These are phyloP conservation scores for Lampris megalopsis DNA, from an alignment of 2,113 vertebrate genomes.

Conservation along the genomic window DNA sequence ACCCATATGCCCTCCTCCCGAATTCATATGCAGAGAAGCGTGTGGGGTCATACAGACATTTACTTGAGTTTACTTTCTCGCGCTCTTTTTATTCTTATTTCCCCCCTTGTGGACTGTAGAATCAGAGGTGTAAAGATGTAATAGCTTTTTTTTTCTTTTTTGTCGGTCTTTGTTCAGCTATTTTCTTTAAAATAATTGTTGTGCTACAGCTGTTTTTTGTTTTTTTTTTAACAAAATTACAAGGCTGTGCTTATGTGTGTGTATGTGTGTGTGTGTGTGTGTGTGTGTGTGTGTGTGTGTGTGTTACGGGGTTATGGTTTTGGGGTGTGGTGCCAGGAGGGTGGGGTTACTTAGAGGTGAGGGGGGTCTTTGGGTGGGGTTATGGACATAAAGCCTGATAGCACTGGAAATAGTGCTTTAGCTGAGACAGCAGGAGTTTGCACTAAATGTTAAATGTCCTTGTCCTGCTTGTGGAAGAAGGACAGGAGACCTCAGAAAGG, in stretches of 20 bases:
- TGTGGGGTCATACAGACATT: conserved; percentile 69
- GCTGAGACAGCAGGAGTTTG: conserved; percentile 86
- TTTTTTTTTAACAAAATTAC: conserved; percentile 63
- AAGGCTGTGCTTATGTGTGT: conserved; percentile 44
- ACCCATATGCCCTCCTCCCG: conserved; percentile 63
- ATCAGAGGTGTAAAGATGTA: conserved; percentile 68
- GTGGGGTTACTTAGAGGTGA: conserved; percentile 50
- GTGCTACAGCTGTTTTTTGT: conserved; percentile 62
- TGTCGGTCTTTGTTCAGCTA: conserved; percentile 42
- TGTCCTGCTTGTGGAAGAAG: conserved; percentile 78
- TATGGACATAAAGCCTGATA: conserved; percentile 81
- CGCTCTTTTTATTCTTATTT: conserved; percentile 54
- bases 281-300: conserved; percentile 23
- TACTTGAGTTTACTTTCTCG: conserved; percentile 79
- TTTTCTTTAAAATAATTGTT: conserved; percentile 67
- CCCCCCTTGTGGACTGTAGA: conserved; percentile 63
- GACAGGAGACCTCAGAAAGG: conserved; percentile 75
- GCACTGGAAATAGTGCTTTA: conserved; percentile 86
- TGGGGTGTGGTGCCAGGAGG: conserved; percentile 71
- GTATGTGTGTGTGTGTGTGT: conserved; percentile 32
- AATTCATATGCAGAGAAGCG: conserved; percentile 69
- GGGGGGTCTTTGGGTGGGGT: conserved; percentile 71
- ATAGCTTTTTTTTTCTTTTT: conserved; percentile 43
- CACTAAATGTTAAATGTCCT: conserved; percentile 84
- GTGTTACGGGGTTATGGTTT: conserved; percentile 44